Conservation (phyloP, 1,140 invertebrate species). For the Parasteatoda tepidariorum region DNA sequence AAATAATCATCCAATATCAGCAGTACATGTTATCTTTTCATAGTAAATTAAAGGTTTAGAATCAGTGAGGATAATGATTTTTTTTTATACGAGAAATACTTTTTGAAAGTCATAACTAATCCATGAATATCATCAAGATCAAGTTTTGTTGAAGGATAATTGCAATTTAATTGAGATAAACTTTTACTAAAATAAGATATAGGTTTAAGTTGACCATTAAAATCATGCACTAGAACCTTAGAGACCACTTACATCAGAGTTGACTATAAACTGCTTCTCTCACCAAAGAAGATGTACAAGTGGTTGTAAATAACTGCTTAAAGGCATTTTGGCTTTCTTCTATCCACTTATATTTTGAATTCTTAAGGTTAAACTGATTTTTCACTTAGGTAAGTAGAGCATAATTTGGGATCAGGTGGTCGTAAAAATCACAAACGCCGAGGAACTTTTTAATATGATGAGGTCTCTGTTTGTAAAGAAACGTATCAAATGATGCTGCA, state of each 20-base stretch:
- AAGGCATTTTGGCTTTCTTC: not conserved
- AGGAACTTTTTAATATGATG: not conserved
- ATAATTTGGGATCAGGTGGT: not conserved
- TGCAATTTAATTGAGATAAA: not conserved
- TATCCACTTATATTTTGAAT: not conserved
- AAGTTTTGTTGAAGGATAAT: not conserved
- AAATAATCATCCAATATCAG: not conserved
- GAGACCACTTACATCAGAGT: not conserved
- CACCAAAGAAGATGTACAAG: not conserved
- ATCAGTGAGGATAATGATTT: not conserved
- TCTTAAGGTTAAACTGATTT: not conserved
- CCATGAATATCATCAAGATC: not conserved
- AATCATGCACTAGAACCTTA: not conserved
- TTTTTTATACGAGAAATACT: not conserved
- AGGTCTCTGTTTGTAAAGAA: not conserved
- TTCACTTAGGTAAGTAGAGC: not conserved
- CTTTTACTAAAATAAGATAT: not conserved
- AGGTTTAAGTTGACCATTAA: not conserved
- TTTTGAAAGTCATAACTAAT: not conserved
- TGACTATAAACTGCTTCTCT: not conserved
- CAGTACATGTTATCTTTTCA: not conserved
- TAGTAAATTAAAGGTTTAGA: not conserved
- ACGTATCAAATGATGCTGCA: not conserved
- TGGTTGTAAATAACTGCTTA: not conserved
- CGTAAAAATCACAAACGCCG: not conserved